Conservation (phyloP, 2,113 vertebrate species). For the Eulemur rufifrons region DNA sequence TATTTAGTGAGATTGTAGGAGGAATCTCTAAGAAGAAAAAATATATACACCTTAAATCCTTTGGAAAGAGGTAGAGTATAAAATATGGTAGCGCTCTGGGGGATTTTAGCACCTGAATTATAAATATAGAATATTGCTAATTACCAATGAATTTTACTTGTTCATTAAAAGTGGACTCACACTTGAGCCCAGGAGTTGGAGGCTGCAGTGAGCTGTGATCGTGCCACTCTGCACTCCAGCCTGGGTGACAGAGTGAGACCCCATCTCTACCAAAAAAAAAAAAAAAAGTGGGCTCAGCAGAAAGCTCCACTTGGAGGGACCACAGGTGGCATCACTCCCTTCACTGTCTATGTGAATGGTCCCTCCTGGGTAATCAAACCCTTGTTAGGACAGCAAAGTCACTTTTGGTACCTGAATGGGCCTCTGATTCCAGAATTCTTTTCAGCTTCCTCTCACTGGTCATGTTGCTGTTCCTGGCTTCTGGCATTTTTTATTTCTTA, state of each 20-base stretch:
- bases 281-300: not conserved
- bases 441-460: not conserved
- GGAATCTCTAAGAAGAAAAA: not conserved
- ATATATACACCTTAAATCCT: not conserved
- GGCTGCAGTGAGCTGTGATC: too few relatives aligned
- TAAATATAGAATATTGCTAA: not conserved
- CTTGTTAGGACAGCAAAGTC: not conserved
- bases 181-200: too few relatives aligned
- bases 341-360: not conserved
- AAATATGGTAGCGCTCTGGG: not conserved
- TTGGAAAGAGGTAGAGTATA: not conserved
- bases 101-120: not conserved
- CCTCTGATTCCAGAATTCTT: not conserved
- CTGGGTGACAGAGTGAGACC: too few relatives aligned
- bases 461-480: not conserved
- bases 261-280: too few relatives aligned
- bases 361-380: not conserved
- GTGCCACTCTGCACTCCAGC: too few relatives aligned
- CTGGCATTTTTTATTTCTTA: not conserved
- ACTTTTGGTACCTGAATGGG: not conserved
- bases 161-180: not conserved
- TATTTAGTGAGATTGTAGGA: not conserved
- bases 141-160: not conserved
- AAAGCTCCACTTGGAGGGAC: not conserved
- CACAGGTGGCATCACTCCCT: fast-evolving